Percentiles rank a stretch among this genome's conserved stretches.
These are phyloP conservation scores for Pyralis farinalis DNA, from an alignment of 2,888 invertebrate genomes.

Conservation along the genomic window DNA sequence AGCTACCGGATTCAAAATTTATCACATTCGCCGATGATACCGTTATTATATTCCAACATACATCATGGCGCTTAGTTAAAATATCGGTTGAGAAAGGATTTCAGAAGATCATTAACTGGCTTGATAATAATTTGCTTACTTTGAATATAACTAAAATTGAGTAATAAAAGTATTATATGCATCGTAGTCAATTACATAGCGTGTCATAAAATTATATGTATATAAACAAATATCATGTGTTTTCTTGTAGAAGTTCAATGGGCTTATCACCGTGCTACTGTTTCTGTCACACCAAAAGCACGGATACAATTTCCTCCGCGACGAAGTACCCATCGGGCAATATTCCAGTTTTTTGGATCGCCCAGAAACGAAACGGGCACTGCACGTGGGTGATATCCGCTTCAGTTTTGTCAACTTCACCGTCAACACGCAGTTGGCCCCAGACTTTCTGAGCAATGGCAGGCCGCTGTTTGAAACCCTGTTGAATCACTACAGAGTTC, in stretches of 20 bases:
- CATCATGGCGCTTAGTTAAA: too few species aligned
- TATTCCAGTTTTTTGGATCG: slow-evolving; percentile 36
- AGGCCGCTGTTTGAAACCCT: slow-evolving; percentile 49
- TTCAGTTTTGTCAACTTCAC: slow-evolving; percentile 54
- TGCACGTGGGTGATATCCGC: slow-evolving; percentile 58
- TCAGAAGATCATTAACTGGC: too few species aligned
- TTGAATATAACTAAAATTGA: too few species aligned
- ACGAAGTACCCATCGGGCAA: slow-evolving; percentile 41
- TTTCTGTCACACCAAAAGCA: slow-evolving; percentile 50
- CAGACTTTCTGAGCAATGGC: slow-evolving; percentile 57
- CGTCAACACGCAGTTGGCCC: slow-evolving; percentile 42
- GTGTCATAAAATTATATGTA: too few species aligned
- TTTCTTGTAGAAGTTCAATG: slow-evolving; percentile 55
- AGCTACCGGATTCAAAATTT: too few species aligned
- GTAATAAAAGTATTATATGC: too few species aligned
- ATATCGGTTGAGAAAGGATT: too few species aligned
- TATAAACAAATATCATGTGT: slow-evolving; percentile 3
- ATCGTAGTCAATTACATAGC: too few species aligned
- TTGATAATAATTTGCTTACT: too few species aligned
- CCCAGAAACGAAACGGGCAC: slow-evolving; percentile 47
- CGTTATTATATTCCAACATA: too few species aligned
- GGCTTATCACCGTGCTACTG: slow-evolving; percentile 40
- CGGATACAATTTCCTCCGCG: slow-evolving; percentile 60
- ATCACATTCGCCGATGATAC: too few species aligned
- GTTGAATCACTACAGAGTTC: slow-evolving; percentile 54